These are phyloP conservation scores for Paratrypauchen microcephalus DNA, from an alignment of 2,797 vertebrate species.

Conservation along the genomic window DNA sequence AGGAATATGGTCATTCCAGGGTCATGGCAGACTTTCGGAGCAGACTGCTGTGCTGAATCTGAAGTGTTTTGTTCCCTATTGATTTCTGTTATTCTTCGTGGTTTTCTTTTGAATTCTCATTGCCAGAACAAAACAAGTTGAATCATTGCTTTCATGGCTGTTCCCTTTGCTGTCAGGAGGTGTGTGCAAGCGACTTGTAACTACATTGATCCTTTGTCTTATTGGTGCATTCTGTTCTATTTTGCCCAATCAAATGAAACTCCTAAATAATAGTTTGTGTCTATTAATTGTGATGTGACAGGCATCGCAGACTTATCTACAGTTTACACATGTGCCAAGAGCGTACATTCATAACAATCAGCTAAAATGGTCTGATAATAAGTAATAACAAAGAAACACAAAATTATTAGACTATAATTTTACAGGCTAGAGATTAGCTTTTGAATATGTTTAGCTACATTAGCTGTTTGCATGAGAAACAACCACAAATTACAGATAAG, in stretches of 20 bases:
- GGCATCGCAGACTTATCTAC: conserved; percentile 1
- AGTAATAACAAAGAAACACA: background rate
- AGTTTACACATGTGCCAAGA: background rate
- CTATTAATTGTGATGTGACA: background rate
- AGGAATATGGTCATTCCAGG: conserved; percentile 63
- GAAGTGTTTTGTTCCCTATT: conserved; percentile 51
- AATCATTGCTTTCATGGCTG: conserved; percentile 36
- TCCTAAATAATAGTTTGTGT: background rate
- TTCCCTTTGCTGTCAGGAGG: conserved; percentile 26
- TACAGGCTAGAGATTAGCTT: conserved; percentile 44
- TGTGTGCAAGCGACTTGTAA: conserved; percentile 6
- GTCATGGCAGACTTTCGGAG: conserved; percentile 52
- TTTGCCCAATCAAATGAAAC: background rate
- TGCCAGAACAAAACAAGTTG: conserved; percentile 18
- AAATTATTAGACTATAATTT: conserved; percentile 27
- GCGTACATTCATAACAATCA: background rate
- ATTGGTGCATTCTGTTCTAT: background rate
- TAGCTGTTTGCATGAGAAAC: conserved; percentile 15
- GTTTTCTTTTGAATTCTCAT: conserved; percentile 25
- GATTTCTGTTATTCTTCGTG: conserved; percentile 50
- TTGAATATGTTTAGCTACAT: conserved; percentile 34
- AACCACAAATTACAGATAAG: background rate
- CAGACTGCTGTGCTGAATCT: conserved; percentile 45
- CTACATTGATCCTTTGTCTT: conserved; percentile 6
- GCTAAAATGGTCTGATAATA: background rate